Evolutionary conservation across 2,888 invertebrate genomes (phyloP).

Genomic region (Caenorhabditis doughertyi): DNA sequence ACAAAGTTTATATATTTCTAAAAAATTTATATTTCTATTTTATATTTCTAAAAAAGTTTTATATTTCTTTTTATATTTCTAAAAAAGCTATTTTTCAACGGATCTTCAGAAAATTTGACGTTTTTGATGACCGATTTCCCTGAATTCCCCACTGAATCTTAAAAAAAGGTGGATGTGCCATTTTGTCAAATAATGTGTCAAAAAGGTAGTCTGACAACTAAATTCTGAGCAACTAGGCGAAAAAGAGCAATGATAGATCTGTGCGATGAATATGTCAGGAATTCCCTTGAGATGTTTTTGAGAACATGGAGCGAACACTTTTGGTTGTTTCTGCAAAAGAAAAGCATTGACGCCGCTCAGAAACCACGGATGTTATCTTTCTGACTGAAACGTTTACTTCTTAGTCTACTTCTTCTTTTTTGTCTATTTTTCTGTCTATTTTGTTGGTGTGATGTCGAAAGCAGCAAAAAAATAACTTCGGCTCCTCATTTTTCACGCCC

Average conservation of each 20-base stretch:
- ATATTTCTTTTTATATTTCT: too few species aligned
- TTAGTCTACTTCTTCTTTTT: slow-evolving; percentile 14
- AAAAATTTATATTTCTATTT: not conserved
- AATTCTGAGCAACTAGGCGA: not conserved
- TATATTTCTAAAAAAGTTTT: too few species aligned
- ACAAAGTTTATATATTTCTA: too few species aligned
- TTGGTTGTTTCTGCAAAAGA: slow-evolving; percentile 4
- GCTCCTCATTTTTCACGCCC: slow-evolving; percentile 52
- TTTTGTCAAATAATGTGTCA: slow-evolving; percentile 19
- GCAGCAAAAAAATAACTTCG: slow-evolving; percentile 17
- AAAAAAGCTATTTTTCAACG: too few species aligned
- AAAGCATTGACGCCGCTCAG: slow-evolving; percentile 23
- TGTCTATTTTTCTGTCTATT: slow-evolving; percentile 10
- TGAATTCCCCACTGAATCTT: not conserved
- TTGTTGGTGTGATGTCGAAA: too few species aligned
- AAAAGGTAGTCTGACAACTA: slow-evolving; percentile 24
- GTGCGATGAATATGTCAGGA: slow-evolving; percentile 52
- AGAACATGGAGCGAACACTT: slow-evolving; percentile 45
- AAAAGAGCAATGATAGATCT: slow-evolving; percentile 38
- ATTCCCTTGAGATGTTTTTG: slow-evolving; percentile 33
- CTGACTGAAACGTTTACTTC: slow-evolving; percentile 39
- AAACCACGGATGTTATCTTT: slow-evolving; percentile 47
- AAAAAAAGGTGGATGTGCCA: too few species aligned
- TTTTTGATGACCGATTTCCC: too few species aligned
- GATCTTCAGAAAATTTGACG: too few species aligned